A percentile compares a stretch with the other conserved stretches of the same genome.
Conservation (phyloP, 2,797 vertebrate species). For the Brachymystax lenok region DNA sequence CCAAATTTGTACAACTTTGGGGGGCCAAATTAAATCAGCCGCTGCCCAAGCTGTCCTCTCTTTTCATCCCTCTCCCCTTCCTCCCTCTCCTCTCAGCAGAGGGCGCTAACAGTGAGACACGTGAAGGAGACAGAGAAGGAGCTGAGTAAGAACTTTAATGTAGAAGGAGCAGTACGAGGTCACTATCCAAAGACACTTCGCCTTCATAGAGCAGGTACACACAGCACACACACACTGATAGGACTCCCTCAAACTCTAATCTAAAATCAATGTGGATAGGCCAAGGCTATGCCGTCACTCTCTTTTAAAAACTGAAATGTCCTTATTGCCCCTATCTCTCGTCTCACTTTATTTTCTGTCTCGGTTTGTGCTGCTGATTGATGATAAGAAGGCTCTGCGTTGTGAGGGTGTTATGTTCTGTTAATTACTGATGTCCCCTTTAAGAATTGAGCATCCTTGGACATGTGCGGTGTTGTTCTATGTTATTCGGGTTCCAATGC, state of each 20-base stretch:
- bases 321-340: too few species aligned
- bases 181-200: constrained; percentile 89
- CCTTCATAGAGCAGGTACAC: constrained; percentile 92
- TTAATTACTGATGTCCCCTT: too few species aligned
- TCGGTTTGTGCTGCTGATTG: constrained; percentile 81
- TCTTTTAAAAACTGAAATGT: not conserved
- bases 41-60: not conserved
- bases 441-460: too few species aligned
- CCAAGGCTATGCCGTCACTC: not conserved
- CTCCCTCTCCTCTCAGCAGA: constrained; percentile 78
- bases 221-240: not conserved
- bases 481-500: too few species aligned
- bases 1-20: too few species aligned
- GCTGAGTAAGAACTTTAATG: constrained; percentile 80
- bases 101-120: constrained; percentile 82
- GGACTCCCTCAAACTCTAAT: constrained; percentile 62
- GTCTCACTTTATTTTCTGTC: not conserved
- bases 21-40: not conserved
- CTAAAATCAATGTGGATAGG: too few species aligned
- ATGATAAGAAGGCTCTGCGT: constrained; percentile 89
- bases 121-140: constrained; percentile 88
- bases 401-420: constrained; percentile 72
- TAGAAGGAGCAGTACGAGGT: constrained; percentile 93
- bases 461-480: too few species aligned
- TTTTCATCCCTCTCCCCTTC: too few species aligned